A percentile compares a stretch with the other conserved stretches of the same genome.
phyloP scores from a whole-genome alignment of 2,113 vertebrate species.

The Ornithorhynchus anatinus region DNA sequence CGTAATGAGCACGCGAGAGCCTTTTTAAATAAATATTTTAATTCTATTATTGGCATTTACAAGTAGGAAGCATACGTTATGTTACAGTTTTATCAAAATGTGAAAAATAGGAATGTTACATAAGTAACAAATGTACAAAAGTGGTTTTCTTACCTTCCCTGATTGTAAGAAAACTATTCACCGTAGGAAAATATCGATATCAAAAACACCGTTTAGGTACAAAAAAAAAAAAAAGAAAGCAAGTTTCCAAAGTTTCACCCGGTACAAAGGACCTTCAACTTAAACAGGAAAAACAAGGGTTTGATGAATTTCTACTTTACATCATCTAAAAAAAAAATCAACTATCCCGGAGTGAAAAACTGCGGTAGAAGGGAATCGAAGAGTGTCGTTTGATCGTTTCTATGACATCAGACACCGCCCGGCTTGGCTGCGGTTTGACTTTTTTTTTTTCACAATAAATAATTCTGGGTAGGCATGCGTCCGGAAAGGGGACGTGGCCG shows the following conservation, averaged over 20 bases:
- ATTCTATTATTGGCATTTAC: constrained; percentile 99
- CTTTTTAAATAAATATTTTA: constrained; percentile 99
- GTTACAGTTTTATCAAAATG: constrained; percentile 99
- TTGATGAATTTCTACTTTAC: constrained; percentile 76
- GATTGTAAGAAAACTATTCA: constrained; percentile 97
- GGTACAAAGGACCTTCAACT: constrained; percentile 86
- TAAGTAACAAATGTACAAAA: constrained; percentile 99
- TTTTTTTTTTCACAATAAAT: constrained; percentile 76
- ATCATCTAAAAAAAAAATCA: constrained; percentile 76
- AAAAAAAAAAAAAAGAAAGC: constrained; percentile 73
- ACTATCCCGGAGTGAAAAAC: no score
- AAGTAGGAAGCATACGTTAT: constrained; percentile 99
- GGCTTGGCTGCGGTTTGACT: no score
- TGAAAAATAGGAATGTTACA: constrained; percentile 99
- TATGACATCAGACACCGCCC: no score
- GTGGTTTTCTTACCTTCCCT: constrained; percentile 95
- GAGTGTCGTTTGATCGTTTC: no score
- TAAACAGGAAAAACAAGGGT: constrained; percentile 72
- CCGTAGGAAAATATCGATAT: constrained; percentile 97
- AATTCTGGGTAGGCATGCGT: constrained; percentile 60
- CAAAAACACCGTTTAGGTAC: constrained; percentile 92
- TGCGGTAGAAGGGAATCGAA: no score
- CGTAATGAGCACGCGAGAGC: no score
- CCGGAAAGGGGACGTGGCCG: no score
- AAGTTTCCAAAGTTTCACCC: constrained; percentile 83